Percentiles rank a stretch among this genome's conserved stretches.
phyloP scores from a whole-genome alignment of 2,113 vertebrate species.

The Aepyceros melampus region DNA sequence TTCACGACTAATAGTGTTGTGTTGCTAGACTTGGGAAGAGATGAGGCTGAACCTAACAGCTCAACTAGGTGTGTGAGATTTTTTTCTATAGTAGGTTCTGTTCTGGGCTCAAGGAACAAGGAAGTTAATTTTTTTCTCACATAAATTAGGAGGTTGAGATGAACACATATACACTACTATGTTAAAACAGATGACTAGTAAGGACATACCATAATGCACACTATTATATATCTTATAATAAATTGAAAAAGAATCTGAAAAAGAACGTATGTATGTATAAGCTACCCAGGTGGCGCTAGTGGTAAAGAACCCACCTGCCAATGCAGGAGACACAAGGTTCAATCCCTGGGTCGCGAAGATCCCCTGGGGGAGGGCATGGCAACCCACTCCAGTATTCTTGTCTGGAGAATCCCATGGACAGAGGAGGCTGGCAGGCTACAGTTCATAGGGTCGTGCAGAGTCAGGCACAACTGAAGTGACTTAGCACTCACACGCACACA shows the following conservation, averaged over 20 bases:
- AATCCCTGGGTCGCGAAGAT: neutral
- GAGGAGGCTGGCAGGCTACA: neutral
- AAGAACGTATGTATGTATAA: neutral
- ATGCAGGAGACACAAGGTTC: neutral
- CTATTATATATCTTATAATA: neutral
- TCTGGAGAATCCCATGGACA: neutral
- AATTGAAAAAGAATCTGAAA: neutral
- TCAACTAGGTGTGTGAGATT: neutral
- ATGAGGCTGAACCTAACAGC: neutral
- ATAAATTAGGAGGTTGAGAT: neutral
- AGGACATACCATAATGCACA: neutral
- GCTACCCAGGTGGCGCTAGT: neutral
- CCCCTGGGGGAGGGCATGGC: neutral
- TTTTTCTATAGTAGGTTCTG: neutral
- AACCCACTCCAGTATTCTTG: neutral
- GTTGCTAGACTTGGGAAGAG: neutral
- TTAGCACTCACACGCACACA: neutral
- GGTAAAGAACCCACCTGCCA: neutral
- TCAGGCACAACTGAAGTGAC: fast-evolving
- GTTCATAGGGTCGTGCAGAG: neutral
- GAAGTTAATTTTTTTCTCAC: neutral
- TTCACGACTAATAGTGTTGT: neutral
- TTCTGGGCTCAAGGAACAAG: neutral
- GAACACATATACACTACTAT: neutral
- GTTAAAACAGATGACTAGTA: neutral